Base-by-base conservation (phyloP, 2,888 invertebrate species). In the Thyatira batis region DNA sequence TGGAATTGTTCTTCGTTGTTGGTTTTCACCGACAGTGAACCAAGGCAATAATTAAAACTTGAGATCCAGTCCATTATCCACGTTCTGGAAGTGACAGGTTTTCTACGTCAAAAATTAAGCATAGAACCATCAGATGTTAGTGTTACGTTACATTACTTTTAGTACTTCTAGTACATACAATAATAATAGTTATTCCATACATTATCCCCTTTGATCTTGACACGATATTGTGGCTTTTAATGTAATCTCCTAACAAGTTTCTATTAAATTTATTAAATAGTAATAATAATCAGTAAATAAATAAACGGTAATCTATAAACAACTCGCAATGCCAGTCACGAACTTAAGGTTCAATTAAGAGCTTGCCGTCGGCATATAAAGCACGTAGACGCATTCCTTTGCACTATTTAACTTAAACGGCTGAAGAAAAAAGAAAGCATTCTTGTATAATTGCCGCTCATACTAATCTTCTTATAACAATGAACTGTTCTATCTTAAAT, bases 41-140 rank as follows among this genome's bases (percentile, higher is more conserved):
- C 84, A 80, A 70, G 78, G 82, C 81, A 84, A 87, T 89, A 89
- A 90, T 90, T 88, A 88, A 89, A 89, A 87, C 76, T 86, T 82
- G 71, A 74, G 72, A 73, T 69, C 62, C 54, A 68, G 71, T 81
- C 80, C 73, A 86, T 90, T 88, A 82, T 86, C 85, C 72, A 69
- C 71, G 78, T 76, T 82, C 83, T 87, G 86, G 69, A 69, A 79
- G 73, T 80, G 85, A 82, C 82, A 83, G 77, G 66, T 75, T 73
- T 76, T 75, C 72, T 58, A 57, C 61, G 61, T 62, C 61, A 61
- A 64, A 61, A 64, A 52, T n/a, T n/a, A n/a, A n/a, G n/a, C n/a
- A n/a, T n/a, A n/a, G n/a, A n/a, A n/a, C n/a, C n/a, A n/a, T n/a
- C n/a, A n/a, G n/a, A n/a, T n/a, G n/a, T n/a, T n/a, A n/a, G n/a